phyloP scores from a whole-genome alignment of 2,797 vertebrate species.

The Pseudochirops cupreus region DNA sequence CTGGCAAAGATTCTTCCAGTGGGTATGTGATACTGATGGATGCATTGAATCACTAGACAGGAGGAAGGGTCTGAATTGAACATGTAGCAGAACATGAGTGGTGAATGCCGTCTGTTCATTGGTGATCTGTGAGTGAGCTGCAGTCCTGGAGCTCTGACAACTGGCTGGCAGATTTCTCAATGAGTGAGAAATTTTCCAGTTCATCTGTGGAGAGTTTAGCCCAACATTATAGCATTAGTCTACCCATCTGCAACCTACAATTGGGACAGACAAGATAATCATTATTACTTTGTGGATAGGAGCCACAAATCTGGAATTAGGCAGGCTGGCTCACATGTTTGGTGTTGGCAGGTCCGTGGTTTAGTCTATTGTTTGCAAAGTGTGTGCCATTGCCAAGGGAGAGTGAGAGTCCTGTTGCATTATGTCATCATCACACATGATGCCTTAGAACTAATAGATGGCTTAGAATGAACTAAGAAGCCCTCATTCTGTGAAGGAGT shows the following conservation, averaged over 20 bases:
- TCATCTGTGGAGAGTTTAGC: constrained; percentile 80
- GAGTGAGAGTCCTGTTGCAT: constrained; percentile 51
- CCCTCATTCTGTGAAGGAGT: constrained; percentile 45
- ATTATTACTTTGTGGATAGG: constrained; percentile 76
- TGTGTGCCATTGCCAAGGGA: constrained; percentile 63
- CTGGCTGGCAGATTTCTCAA: constrained; percentile 80
- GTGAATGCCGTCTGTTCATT: constrained; percentile 74
- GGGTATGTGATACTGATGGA: constrained; percentile 56
- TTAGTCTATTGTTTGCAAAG: constrained; percentile 73
- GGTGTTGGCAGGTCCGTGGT: constrained; percentile 66
- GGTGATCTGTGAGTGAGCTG: constrained; percentile 75
- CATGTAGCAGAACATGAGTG: constrained; percentile 64
- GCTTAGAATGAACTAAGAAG: constrained; percentile 43
- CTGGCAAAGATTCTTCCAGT: constrained; percentile 42
- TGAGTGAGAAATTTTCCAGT: constrained; percentile 81
- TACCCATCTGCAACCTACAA: constrained; percentile 78
- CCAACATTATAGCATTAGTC: constrained; percentile 75
- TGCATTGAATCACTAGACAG: constrained; percentile 53
- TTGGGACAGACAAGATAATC: constrained; percentile 79
- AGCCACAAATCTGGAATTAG: constrained; percentile 76
- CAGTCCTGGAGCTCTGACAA: constrained; percentile 79
- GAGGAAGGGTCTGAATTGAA: constrained; percentile 63
- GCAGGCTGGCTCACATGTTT: constrained; percentile 71
- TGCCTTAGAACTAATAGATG: constrained; percentile 60
- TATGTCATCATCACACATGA: constrained; percentile 51